These are phyloP conservation scores for Melanchra persicariae DNA, from an alignment of 2,888 invertebrate genomes.

Conservation along the genomic window DNA sequence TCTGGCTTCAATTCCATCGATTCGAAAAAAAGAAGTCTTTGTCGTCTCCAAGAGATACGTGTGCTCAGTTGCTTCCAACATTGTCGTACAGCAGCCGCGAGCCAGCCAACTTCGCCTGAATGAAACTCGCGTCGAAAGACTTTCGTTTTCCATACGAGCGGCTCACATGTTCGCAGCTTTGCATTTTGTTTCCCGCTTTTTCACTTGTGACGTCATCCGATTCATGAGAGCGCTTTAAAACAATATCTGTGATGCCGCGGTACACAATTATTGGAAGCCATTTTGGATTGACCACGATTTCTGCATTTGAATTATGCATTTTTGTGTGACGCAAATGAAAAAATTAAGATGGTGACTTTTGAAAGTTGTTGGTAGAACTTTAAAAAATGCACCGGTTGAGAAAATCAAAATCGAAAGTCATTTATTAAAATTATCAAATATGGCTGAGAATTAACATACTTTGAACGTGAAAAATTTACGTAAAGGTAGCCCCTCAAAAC, in stretches of 20 bases:
- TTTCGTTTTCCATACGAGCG: conserved; percentile 90
- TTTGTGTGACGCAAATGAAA: conserved; percentile 4
- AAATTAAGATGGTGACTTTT: neutral
- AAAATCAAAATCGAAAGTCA: neutral
- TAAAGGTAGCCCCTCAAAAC: neutral
- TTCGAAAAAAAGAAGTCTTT: neutral
- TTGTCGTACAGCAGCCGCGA: conserved; percentile 76
- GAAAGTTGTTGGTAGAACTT: neutral
- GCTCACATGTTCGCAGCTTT: conserved; percentile 87
- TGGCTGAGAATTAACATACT: neutral
- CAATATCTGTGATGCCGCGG: conserved; percentile 55
- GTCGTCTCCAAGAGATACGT: conserved; percentile 51
- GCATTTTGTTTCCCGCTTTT: conserved; percentile 89
- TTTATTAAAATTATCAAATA: neutral
- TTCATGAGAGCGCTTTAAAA: conserved; percentile 75
- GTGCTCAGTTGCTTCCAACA: conserved; percentile 68
- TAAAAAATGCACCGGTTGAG: neutral
- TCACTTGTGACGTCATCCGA: conserved; percentile 86
- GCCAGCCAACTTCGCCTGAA: conserved; percentile 87
- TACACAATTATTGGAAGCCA: conserved; percentile 9
- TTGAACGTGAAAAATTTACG: neutral
- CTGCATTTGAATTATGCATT: conserved; percentile 1
- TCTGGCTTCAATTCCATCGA: too few species aligned
- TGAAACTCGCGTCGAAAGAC: conserved; percentile 87
- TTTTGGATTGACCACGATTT: conserved; percentile 2